Base-by-base conservation (phyloP, 2,113 vertebrate species). In the Eupsittula cactorum region DNA sequence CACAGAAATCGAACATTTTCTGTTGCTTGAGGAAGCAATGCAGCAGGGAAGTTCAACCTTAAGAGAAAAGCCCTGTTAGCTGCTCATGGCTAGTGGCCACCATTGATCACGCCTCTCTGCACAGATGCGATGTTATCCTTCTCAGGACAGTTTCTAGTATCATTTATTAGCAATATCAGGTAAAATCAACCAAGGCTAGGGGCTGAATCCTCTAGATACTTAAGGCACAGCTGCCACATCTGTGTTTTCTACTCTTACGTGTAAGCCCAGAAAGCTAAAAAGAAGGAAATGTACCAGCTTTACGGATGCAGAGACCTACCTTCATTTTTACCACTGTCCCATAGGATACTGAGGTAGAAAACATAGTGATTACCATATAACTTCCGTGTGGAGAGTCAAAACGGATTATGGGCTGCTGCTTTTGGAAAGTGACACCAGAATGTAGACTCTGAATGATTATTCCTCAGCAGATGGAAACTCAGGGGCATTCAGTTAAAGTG, bases 51-150 rank as follows among this genome's bases (percentile, higher is more conserved):
- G 62, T 11, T 4, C 44, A 77, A 37, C 19, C 33, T 47, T 13
- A 1, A 75, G 86, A 53, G 42, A 49, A 86, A 83, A 81, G 13
- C 18, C 17, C 52, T 55, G 35, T 9, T 67, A 65, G 69, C 11
- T 73, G 69, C 39, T 71, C 16, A 50, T 28, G 52, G 67, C 27
- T n/a, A 10, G 11, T 1, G 19, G 7, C 11, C 21, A 50, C 60
- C 0, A 0, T 2, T 59, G 62, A 15, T 49, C 79, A 2, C 1
- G 0, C 31, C 16, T 35, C 65, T 52, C 76, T 28, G 44, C 20
- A 1, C 74, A 37, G 25, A 7, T 7, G 44, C 1, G 0, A 4
- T 6, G 37, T 64, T 70, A 19, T 18, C 52, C 60, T 62, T 60
- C 79, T 67, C 41, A 9, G 6, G 18, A 21, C n/a, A 29, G 4